Evolutionary conservation across 1,140 invertebrate genomes (phyloP).

Genomic region (Holcopasites calliopsidis): DNA sequence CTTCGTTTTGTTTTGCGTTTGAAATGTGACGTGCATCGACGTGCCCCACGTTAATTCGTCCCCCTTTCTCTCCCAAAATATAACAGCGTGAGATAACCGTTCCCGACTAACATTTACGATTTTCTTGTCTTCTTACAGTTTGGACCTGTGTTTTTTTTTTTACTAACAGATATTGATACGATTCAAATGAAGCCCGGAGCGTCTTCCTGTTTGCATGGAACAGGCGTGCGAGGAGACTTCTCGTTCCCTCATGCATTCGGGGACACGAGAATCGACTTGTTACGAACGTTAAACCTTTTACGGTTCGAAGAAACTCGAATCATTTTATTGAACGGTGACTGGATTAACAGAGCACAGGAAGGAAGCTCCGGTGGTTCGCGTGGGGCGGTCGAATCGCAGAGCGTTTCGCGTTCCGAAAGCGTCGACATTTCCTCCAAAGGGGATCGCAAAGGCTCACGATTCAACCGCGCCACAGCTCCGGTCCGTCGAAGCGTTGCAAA

Average conservation of each 20-base stretch:
- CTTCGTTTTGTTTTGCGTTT: background rate
- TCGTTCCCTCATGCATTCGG: too few species aligned
- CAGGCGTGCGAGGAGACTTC: too few species aligned
- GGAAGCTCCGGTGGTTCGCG: constrained; percentile 2
- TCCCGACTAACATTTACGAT: background rate
- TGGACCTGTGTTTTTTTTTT: background rate
- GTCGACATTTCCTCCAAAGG: too few species aligned
- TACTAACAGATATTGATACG: constrained; percentile 18
- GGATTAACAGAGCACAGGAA: background rate
- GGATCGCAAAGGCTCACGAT: background rate
- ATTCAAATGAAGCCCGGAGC: background rate
- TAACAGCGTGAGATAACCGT: background rate
- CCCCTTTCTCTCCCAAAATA: background rate
- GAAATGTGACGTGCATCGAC: constrained; percentile 30
- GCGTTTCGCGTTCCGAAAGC: constrained; percentile 6
- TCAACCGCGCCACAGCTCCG: background rate
- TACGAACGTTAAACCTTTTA: too few species aligned
- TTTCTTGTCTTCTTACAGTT: constrained; percentile 4
- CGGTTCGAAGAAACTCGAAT: too few species aligned
- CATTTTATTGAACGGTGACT: too few species aligned
- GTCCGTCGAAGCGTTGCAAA: background rate
- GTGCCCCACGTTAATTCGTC: background rate
- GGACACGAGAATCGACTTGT: too few species aligned
- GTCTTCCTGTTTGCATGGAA: constrained; percentile 10
- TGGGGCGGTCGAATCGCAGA: background rate